phyloP scores from a whole-genome alignment of 2,797 vertebrate genomes.

The Toxotes lorentzi region DNA sequence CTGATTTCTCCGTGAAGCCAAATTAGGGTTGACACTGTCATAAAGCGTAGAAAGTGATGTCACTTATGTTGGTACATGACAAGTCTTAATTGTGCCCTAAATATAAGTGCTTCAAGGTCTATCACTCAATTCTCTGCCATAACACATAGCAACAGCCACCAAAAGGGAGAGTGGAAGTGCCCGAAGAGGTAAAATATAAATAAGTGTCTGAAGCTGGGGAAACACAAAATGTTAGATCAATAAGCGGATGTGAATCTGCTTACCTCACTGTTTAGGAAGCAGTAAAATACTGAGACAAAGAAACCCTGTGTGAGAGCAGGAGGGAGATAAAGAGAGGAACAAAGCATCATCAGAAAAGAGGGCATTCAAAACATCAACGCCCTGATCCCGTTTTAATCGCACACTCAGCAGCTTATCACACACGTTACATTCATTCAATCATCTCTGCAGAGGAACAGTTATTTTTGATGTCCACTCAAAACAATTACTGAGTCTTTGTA shows the following conservation, averaged over 20 bases:
- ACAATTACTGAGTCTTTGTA: constrained; percentile 16
- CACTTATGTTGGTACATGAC: constrained; percentile 64
- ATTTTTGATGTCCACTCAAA: constrained; percentile 13
- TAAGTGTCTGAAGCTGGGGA: constrained; percentile 9
- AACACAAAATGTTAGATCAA: constrained; percentile 48
- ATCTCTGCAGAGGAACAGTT: constrained; percentile 6
- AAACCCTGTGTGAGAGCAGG: constrained; percentile 88
- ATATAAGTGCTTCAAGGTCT: constrained; percentile 40
- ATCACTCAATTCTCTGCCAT: constrained; percentile 27
- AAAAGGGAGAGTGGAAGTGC: constrained; percentile 41
- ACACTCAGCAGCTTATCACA: constrained; percentile 44
- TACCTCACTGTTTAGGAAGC: constrained; percentile 99
- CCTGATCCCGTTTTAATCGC: constrained; percentile 49
- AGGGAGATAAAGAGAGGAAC: constrained; percentile 34
- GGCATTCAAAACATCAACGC: constrained; percentile 30
- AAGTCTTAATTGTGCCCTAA: constrained; percentile 71
- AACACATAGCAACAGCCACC: constrained; percentile 30
- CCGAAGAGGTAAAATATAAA: constrained; percentile 23
- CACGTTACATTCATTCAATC: constrained; percentile 36
- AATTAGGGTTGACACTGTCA: constrained; percentile 70
- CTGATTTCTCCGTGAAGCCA: constrained; percentile 46
- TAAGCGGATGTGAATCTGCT: constrained; percentile 73
- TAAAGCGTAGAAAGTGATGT: constrained; percentile 65
- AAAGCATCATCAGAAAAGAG: constrained; percentile 34
- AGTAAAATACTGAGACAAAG: constrained; percentile 99